A percentile compares a stretch with the other conserved stretches of the same genome.
Conservation (phyloP, 2,113 vertebrate species). For the Centropus bengalensis region DNA sequence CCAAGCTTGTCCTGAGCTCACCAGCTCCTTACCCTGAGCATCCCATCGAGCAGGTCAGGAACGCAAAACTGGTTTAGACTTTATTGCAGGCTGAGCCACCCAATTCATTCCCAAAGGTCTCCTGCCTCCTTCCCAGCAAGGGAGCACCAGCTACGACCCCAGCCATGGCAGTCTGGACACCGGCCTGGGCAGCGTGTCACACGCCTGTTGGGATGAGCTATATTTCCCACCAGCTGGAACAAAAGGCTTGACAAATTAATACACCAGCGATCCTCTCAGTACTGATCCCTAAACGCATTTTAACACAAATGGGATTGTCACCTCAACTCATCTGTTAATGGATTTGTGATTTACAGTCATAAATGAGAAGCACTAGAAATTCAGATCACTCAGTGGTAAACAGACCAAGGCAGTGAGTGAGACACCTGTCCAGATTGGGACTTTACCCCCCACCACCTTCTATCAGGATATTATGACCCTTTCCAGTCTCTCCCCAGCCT, state of each 20-base stretch:
- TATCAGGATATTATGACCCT: background rate
- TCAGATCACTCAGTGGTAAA: conserved; percentile 34
- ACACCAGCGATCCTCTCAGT: conserved; percentile 28
- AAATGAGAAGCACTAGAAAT: conserved; percentile 36
- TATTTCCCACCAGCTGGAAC: conserved; percentile 34
- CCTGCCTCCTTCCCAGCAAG: background rate
- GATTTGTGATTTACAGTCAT: conserved; percentile 50
- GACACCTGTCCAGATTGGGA: background rate
- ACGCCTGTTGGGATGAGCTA: background rate
- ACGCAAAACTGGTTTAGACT: background rate
- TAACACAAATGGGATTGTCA: conserved; percentile 64
- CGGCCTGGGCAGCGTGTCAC: background rate
- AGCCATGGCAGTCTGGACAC: background rate
- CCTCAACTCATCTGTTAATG: conserved; percentile 70
- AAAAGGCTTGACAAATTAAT: conserved; percentile 62
- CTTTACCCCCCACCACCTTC: background rate
- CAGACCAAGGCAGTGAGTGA: background rate
- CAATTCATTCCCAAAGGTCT: background rate
- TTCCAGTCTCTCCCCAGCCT: background rate
- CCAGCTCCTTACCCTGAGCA: background rate
- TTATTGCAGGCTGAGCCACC: background rate
- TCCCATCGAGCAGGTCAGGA: background rate
- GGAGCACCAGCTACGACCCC: background rate
- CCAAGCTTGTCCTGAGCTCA: rapidly evolving
- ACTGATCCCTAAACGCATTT: conserved; percentile 60